Evolutionary conservation across 2,113 vertebrate species (phyloP), one percentile per base, ranked within the genome.

Genomic region (Anseranas semipalmata): DNA sequence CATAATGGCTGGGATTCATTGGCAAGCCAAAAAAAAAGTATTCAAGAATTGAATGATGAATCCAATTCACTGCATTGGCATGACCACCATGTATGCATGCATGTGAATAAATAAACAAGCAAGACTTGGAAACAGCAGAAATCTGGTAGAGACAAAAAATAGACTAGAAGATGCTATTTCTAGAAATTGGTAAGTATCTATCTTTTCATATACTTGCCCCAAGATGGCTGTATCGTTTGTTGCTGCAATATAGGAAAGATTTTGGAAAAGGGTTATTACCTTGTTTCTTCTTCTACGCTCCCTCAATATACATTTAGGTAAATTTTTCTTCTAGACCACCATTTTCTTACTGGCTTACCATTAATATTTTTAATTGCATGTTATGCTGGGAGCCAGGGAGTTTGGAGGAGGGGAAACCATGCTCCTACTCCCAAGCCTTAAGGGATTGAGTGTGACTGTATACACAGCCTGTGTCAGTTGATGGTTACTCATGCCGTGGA

Each of bases 11-110:
- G 8, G 16, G 43, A 70, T 85, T 73, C 72, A 76, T 41, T 19
- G 19, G 45, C 27, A 79, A 24, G 10, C 19, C 28, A 70, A 28
- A 94, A 90, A 66, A 66, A 0, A 86, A 56, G 15, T 68, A 35
- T n/a, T 87, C 15, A 16, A 15, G 62, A 85, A 89, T 30, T 52
- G 4, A 74, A 56, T 46, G 35, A 7, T 79, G 11, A 83, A 78
- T 81, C 28, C 32, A 33, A 3, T 94, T 80, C 79, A 45, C 27
- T 62, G 28, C 19, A 41, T 21, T 22, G n/a, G 43, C 9, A 12
- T 25, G 4, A 75, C 18, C 18, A 50, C 4, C 28, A 17, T 4
- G 0, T 50, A 10, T 41, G 12, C 58, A 4, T 25, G 18, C 2
- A 0, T 56, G 60, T 79, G 48, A 78, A 33, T 77, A 78, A 67